A percentile compares a stretch with the other conserved stretches of the same genome.
These are phyloP conservation scores for Rosalia funebris DNA, from an alignment of 2,888 invertebrate species.

Conservation along the genomic window DNA sequence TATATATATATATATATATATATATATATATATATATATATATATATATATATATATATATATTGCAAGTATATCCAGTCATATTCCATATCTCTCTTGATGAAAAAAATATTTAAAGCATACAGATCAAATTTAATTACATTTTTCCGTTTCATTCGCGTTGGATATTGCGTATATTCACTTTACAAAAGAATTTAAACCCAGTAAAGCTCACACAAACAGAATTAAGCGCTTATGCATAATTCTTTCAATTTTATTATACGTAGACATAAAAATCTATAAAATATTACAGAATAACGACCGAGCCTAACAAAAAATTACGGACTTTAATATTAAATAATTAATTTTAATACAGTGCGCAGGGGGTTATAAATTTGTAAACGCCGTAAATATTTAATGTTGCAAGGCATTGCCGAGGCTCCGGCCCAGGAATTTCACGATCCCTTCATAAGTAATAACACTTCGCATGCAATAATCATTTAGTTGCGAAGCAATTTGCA, in stretches of 20 bases:
- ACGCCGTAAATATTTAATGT: slow-evolving; percentile 61
- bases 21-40: too few relatives aligned
- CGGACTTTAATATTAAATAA: slow-evolving; percentile 71
- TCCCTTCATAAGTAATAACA: slow-evolving; percentile 56
- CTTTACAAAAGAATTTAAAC: slow-evolving; percentile 37
- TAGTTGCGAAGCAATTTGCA: slow-evolving; percentile 61
- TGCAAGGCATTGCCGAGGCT: slow-evolving; percentile 56
- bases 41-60: too few relatives aligned
- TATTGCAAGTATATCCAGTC: slow-evolving; percentile 4
- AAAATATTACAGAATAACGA: slow-evolving; percentile 51
- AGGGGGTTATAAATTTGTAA: slow-evolving; percentile 63
- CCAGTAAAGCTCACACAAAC: slow-evolving; percentile 44
- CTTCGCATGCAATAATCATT: slow-evolving; percentile 63
- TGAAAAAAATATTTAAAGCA: slow-evolving; percentile 21
- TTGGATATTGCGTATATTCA: slow-evolving; percentile 24
- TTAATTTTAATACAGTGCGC: slow-evolving; percentile 70
- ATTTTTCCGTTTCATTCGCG: slow-evolving; percentile 31
- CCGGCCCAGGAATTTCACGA: slow-evolving; percentile 59
- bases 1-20: too few relatives aligned
- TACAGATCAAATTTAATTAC: slow-evolving; percentile 27
- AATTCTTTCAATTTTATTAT: slow-evolving; percentile 57
- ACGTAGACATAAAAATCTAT: slow-evolving; percentile 53
- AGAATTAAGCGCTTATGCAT: slow-evolving; percentile 57
- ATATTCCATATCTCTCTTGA: slow-evolving; percentile 16
- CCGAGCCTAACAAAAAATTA: slow-evolving; percentile 65